Evolutionary conservation across 2,113 vertebrate genomes (phyloP), one percentile per base, ranked within the genome.

Genomic region (Stegastes partitus): DNA sequence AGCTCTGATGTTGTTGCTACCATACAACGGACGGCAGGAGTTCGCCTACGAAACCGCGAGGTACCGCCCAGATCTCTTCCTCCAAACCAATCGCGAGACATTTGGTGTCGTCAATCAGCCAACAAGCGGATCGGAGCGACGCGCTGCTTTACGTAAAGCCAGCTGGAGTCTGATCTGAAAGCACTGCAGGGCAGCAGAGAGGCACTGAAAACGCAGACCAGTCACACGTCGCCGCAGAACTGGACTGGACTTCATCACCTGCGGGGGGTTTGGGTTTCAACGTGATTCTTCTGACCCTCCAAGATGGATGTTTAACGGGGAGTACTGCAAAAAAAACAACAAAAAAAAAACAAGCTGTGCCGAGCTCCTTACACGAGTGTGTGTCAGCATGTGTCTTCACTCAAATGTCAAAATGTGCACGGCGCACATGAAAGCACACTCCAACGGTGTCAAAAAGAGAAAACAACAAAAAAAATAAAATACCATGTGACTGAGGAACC

Each of bases 101-200:
- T 71, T n/a, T 37, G 59, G 37, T 15, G 54, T 76, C 18, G 50
- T 80, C 49, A 59, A 71, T 67, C 72, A 31, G 68, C 74, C 75
- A 18, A 64, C 25, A 54, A 61, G 55, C 49, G 67, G 73, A 72
- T 49, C 16, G 11, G 56, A 75, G 73, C n/a, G 66, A 71, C 42
- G 3, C 45, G 15, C 62, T 67, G 81, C 76, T 73, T 34, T 51
- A 51, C 63, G 28, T 64, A 57, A n/a, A 21, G 61, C 37, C 64
- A 54, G 82, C 56, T 63, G 79, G 68, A 81, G 58, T 79, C 72
- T 67, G 47, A 86, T 72, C 37, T 64, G 83, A 81, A 67, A 71
- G 87, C 93, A 90, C 90, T 89, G 87, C 86, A 91, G 89, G 93
- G 82, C 91, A 91, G 86, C 90, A 91, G 91, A 90, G 84, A 89